phyloP scores from a whole-genome alignment of 2,888 invertebrate genomes.

The Nemotelus nigrinus region DNA sequence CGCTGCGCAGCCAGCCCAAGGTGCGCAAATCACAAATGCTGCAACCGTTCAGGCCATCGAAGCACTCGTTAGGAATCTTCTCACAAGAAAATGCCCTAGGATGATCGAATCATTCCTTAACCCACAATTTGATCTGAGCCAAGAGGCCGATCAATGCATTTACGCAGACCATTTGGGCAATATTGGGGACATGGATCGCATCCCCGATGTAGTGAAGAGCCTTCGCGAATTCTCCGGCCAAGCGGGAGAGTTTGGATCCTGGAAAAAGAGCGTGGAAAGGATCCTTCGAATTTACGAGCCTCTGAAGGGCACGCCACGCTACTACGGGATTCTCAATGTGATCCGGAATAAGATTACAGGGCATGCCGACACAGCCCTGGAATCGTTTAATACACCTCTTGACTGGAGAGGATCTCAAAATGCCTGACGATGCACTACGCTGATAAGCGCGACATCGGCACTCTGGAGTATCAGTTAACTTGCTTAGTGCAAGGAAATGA shows the following conservation, averaged over 20 bases:
- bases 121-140: no score
- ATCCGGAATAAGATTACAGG: constrained; percentile 48
- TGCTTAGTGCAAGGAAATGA: constrained; percentile 30
- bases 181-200: not conserved
- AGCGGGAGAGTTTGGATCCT: not conserved
- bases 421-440: constrained; percentile 47
- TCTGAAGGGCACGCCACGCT: no score
- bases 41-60: no score
- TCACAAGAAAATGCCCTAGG: no score
- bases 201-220: constrained; percentile 4
- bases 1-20: no score
- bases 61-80: no score
- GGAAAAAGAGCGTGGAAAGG: constrained; percentile 5
- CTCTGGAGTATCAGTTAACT: constrained; percentile 37
- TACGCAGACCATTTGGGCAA: no score
- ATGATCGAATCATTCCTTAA: no score
- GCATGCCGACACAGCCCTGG: constrained; percentile 41
- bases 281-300: not conserved
- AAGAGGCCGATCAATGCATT: no score
- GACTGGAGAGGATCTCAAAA: constrained; percentile 32
- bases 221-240: no score
- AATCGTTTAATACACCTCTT: constrained; percentile 47
- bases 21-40: no score
- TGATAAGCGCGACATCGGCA: constrained; percentile 37
- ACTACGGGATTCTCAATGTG: not conserved